Evolutionary conservation across 2,888 invertebrate species (phyloP), one percentile per base, ranked within the genome.

Genomic region (Hirtodrosophila cameraria): DNA sequence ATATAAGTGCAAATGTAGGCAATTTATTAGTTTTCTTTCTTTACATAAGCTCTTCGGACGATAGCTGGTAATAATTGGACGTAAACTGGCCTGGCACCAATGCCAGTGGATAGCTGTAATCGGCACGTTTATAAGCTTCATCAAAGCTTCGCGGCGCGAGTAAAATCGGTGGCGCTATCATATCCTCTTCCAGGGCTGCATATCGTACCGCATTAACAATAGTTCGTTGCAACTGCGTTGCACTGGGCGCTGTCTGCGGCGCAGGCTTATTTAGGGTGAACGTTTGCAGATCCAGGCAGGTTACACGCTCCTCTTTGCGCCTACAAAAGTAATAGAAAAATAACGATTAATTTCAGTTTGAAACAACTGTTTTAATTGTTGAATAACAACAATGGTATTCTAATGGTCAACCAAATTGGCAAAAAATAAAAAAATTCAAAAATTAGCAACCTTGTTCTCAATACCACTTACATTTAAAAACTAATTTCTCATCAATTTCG

Each of bases 81-180:
- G 96, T 96, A 92, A 94, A 99, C 92, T 99, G 99, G n/a, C 99
- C 99, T 28, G 98, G 97, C 80, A 99, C 94, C 68, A 99, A 92
- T 36, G 99, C 95, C 63, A 98, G 94, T 13, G 99, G 99, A 92
- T 98, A 99, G 90, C 93, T 92, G 42, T 92, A 92, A 54, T 93
- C 92, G 1, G 91, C 88, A 20, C 38, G 49, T 36, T 48, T 60
- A 35, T 62, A 69, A 15, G 53, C 71, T 6, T 36, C 57, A 41
- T 83, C 76, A 38, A 54, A 82, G 2, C 39, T 18, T 27, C 76
- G 81, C 35, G 81, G 69, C 13, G 49, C 41, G 27, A 80, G 11
- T 20, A 89, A 45, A 3, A 70, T 67, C 0, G 88, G 86, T 4
- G 88, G 89, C 35, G 64, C 64, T 9, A 64, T 52, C 50, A 89